Evolutionary conservation across 2,113 vertebrate genomes (phyloP).

Genomic region (Mellivora capensis): DNA sequence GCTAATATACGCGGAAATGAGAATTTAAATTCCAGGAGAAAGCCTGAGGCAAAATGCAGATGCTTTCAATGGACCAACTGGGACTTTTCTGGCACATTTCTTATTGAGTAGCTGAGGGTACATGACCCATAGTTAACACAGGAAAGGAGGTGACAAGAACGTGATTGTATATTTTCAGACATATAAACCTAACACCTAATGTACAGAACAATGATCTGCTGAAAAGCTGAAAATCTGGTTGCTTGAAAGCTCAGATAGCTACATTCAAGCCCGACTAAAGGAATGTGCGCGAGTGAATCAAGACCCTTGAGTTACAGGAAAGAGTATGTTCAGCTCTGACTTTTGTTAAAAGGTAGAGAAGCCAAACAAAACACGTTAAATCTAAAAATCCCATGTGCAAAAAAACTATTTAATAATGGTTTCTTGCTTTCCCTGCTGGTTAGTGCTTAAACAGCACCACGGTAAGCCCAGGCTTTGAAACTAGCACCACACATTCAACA

Average conservation of each 20-base stretch:
- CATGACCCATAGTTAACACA: background rate
- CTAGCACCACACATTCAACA: background rate
- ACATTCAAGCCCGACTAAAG: background rate
- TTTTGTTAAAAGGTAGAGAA: background rate
- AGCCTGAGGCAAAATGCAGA: background rate
- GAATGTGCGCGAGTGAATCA: background rate
- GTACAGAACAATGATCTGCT: background rate
- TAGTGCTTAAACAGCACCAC: background rate
- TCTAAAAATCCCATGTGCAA: background rate
- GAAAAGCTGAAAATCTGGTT: background rate
- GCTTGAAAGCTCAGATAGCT: background rate
- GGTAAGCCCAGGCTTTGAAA: background rate
- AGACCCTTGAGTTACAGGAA: background rate
- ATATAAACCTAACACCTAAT: background rate
- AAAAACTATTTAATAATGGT: background rate
- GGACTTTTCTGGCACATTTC: background rate
- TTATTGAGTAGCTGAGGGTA: background rate
- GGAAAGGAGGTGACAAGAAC: background rate
- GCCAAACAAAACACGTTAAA: background rate
- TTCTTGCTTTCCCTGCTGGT: background rate
- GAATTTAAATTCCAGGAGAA: background rate
- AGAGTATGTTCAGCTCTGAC: background rate
- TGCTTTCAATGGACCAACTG: background rate
- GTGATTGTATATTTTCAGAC: background rate
- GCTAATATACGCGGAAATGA: background rate